These are phyloP conservation scores for Macropodus opercularis DNA, from an alignment of 2,797 vertebrate genomes.

Conservation along the genomic window DNA sequence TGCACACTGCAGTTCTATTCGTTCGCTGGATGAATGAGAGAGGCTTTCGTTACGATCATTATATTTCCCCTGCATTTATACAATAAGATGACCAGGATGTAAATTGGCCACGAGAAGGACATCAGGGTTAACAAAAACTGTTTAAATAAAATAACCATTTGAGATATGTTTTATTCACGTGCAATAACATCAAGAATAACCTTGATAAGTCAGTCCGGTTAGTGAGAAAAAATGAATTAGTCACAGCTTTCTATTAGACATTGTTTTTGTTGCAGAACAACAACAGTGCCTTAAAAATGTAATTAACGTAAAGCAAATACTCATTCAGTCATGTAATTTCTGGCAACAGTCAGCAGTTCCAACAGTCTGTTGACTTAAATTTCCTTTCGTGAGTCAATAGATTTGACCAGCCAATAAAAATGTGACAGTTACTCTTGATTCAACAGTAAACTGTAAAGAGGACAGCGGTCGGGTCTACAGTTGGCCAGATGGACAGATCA, in stretches of 20 bases:
- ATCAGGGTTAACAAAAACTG: neutral
- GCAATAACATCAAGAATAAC: neutral
- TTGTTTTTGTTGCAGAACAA: neutral
- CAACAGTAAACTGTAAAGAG: conserved; percentile 15
- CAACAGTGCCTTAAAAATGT: neutral
- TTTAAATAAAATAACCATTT: neutral
- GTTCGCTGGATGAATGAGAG: neutral
- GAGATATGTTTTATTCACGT: conserved; percentile 1
- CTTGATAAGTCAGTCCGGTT: neutral
- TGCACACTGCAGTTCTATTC: conserved; percentile 12
- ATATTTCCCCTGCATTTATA: neutral
- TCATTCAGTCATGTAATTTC: neutral
- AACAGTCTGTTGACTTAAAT: too few relatives aligned
- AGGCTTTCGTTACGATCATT: neutral
- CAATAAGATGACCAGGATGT: neutral
- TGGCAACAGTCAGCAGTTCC: neutral
- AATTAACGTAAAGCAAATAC: neutral
- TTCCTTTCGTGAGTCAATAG: conserved; percentile 7
- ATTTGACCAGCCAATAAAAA: conserved; percentile 11
- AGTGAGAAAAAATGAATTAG: neutral
- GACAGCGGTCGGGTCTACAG: conserved; percentile 36
- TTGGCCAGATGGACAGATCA: conserved; percentile 67
- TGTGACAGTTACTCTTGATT: conserved; percentile 25
- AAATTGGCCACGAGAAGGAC: neutral
- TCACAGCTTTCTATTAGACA: neutral